Percentiles rank a stretch among this genome's conserved stretches.
Conservation (phyloP, 2,888 invertebrate genomes). For the Quadroppia sp. region DNA sequence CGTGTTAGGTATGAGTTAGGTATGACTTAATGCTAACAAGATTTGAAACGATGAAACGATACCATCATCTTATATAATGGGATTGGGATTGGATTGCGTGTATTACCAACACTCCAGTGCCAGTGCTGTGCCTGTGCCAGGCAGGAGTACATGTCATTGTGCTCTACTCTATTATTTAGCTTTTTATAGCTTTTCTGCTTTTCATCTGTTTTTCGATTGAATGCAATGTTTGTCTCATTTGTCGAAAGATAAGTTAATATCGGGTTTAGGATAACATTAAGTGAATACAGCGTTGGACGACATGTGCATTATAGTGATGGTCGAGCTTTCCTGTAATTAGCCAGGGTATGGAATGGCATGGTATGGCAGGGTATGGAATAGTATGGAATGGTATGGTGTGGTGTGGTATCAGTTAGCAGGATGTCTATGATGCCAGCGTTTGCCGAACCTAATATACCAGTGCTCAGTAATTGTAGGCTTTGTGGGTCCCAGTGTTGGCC, state of each 20-base stretch:
- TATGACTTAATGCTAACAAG: conserved; percentile 31
- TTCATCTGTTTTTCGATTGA: conserved; percentile 11
- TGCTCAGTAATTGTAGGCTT: conserved; percentile 23
- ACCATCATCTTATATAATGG: conserved; percentile 26
- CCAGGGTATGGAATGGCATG: no score
- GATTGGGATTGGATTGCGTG: conserved; percentile 27
- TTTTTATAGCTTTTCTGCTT: conserved; percentile 14
- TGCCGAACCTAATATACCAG: conserved; percentile 2
- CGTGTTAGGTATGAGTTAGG: conserved; percentile 15
- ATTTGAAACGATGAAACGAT: conserved; percentile 15
- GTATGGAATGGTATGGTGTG: no score
- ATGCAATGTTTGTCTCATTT: conserved; percentile 6
- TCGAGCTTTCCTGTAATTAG: conserved; percentile 36
- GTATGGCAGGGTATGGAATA: no score
- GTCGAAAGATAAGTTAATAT: conserved; percentile 26
- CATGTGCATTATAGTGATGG: conserved; percentile 32
- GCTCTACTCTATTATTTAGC: conserved; percentile 31
- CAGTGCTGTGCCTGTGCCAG: not conserved
- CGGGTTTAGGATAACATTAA: conserved; percentile 16
- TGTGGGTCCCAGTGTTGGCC: not conserved
- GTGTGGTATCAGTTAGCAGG: conserved; percentile 33
- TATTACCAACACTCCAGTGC: conserved; percentile 4
- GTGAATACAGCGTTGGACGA: conserved; percentile 22
- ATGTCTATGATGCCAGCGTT: conserved; percentile 27
- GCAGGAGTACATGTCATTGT: not conserved